Percentiles rank a stretch among this genome's conserved stretches.
phyloP scores from a whole-genome alignment of 2,888 invertebrate species.

The Molanna angustata region DNA sequence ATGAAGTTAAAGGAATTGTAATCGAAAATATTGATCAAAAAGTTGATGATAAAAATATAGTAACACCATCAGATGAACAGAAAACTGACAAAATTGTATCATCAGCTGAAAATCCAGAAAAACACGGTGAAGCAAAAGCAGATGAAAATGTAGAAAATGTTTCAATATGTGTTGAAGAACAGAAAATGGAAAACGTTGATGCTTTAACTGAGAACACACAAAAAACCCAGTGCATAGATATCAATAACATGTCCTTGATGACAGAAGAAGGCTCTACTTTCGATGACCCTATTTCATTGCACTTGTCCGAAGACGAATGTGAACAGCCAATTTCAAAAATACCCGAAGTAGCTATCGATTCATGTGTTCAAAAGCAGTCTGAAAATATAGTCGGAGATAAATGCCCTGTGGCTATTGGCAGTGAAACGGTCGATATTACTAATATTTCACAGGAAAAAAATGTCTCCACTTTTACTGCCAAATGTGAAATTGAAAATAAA shows the following conservation, averaged over 20 bases:
- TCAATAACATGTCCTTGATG: constrained; percentile 41
- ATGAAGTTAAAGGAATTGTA: no score
- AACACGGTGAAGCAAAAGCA: no score
- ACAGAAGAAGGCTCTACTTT: constrained; percentile 47
- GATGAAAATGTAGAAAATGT: no score
- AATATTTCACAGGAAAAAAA: no score
- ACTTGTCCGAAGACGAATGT: constrained; percentile 38
- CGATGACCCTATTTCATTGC: constrained; percentile 27
- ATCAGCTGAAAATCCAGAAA: not conserved
- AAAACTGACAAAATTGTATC: not conserved
- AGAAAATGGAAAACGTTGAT: not conserved
- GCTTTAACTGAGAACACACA: not conserved
- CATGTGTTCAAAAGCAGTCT: no score
- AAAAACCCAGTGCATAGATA: constrained; percentile 23
- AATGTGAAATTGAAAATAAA: not conserved
- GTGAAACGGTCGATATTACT: no score
- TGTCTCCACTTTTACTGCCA: no score
- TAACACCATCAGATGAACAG: not conserved
- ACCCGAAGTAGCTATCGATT: no score
- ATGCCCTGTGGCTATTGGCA: no score
- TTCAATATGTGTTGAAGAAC: not conserved
- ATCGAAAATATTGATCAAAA: constrained; percentile 1
- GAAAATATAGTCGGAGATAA: no score
- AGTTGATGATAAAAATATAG: not conserved
- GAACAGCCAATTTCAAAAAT: no score